A percentile compares a stretch with the other conserved stretches of the same genome.
Conservation (phyloP, 2,113 vertebrate genomes). For the Spizaetus ornatus region DNA sequence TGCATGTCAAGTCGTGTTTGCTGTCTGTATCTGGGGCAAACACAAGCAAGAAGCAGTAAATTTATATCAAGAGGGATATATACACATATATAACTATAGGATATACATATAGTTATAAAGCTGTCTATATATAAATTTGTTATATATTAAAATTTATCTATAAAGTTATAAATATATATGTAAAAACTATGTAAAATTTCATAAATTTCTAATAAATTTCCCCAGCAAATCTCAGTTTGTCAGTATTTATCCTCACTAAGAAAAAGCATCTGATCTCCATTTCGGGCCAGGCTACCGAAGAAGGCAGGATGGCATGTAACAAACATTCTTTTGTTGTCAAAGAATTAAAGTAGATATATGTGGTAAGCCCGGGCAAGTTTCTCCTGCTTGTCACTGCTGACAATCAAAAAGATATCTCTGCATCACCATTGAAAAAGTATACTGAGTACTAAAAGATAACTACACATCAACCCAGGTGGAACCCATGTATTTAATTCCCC, state of each 20-base stretch:
- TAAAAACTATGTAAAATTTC: neutral
- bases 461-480: neutral
- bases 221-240: neutral
- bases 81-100: neutral
- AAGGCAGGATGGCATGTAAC: neutral
- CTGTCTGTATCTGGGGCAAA: neutral
- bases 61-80: neutral
- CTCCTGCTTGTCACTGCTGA: neutral
- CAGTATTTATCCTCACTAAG: neutral
- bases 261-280: neutral
- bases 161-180: neutral
- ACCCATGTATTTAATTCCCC: neutral
- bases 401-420: neutral
- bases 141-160: neutral
- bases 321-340: neutral
- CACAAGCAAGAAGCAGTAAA: neutral
- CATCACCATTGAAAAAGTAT: neutral
- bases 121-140: neutral
- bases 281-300: rapidly evolving
- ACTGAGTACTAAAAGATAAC: neutral
- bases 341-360: neutral
- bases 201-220: neutral
- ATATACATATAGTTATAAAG: neutral
- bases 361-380: neutral
- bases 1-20: neutral